These are phyloP conservation scores for Hetaerina titia DNA, from an alignment of 2,888 invertebrate species.

Conservation along the genomic window DNA sequence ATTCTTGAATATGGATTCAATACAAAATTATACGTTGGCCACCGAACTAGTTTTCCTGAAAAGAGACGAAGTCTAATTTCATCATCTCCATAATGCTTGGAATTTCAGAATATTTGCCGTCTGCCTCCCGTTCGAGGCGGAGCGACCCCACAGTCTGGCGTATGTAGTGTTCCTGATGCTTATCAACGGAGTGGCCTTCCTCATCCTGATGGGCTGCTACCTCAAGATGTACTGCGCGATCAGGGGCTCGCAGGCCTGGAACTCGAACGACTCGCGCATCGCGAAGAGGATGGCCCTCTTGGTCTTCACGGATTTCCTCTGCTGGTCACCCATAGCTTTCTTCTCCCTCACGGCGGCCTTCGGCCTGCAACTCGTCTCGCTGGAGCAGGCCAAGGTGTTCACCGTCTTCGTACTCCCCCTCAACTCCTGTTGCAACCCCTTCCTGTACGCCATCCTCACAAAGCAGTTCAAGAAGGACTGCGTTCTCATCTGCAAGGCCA, in stretches of 20 bases:
- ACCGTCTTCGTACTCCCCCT: conserved; percentile 97
- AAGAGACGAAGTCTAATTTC: too few species aligned
- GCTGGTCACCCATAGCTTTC: conserved; percentile 99
- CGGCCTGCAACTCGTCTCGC: conserved; percentile 92
- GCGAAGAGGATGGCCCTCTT: conserved; percentile 97
- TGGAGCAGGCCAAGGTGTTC: conserved; percentile 96
- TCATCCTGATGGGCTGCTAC: conserved; percentile 97
- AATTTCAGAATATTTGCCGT: conserved; percentile 98
- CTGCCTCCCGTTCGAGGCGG: conserved; percentile 96
- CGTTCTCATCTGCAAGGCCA: conserved; percentile 95
- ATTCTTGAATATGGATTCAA: too few species aligned
- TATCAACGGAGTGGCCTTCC: conserved; percentile 95
- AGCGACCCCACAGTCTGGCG: conserved; percentile 86
- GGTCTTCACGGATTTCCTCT: conserved; percentile 97
- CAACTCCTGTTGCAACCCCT: conserved; percentile 98
- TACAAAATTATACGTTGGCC: too few species aligned
- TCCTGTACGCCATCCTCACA: conserved; percentile 97
- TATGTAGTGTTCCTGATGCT: conserved; percentile 95
- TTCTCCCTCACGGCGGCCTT: conserved; percentile 96
- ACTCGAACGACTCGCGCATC: conserved; percentile 96
- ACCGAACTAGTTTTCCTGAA: too few species aligned
- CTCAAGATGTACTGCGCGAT: conserved; percentile 98
- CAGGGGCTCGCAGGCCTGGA: conserved; percentile 98
- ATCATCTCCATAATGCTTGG: conserved; percentile 72
- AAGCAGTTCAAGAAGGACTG: conserved; percentile 99